phyloP scores from a whole-genome alignment of 2,888 invertebrate species.

The Eupeodes luniger region DNA sequence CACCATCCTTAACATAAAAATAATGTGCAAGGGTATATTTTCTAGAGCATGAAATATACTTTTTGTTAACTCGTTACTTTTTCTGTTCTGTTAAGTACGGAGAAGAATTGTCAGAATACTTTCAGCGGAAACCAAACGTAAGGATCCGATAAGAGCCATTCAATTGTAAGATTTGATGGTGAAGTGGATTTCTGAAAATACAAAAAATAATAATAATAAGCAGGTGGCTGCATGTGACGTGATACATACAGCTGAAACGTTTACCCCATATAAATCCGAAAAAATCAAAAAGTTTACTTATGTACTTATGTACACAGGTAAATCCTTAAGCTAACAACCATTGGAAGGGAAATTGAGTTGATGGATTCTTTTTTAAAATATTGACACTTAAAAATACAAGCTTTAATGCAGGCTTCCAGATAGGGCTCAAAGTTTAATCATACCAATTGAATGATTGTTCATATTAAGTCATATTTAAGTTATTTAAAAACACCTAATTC shows the following conservation, averaged over 20 bases:
- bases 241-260: slow-evolving; percentile 2
- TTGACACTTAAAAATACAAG: no score
- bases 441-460: no score
- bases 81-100: not conserved
- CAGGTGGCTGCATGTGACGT: slow-evolving; percentile 45
- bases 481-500: no score
- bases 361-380: not conserved
- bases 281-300: not conserved
- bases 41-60: slow-evolving; percentile 51
- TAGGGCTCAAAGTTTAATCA: no score
- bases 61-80: slow-evolving; percentile 5
- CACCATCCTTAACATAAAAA: slow-evolving; percentile 1
- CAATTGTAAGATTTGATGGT: slow-evolving; percentile 12
- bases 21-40: slow-evolving; percentile 20
- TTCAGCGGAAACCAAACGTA: slow-evolving; percentile 31
- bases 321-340: not conserved
- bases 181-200: not conserved
- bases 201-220: slow-evolving; percentile 10
- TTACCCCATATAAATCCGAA: not conserved
- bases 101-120: slow-evolving; percentile 4
- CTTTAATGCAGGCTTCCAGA: no score
- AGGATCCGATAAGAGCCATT: slow-evolving; percentile 45
- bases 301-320: not conserved
- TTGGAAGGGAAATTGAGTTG: not conserved
- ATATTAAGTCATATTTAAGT: no score